phyloP scores from a whole-genome alignment of 2,797 vertebrate genomes.

The Buphagus erythrorhynchus region DNA sequence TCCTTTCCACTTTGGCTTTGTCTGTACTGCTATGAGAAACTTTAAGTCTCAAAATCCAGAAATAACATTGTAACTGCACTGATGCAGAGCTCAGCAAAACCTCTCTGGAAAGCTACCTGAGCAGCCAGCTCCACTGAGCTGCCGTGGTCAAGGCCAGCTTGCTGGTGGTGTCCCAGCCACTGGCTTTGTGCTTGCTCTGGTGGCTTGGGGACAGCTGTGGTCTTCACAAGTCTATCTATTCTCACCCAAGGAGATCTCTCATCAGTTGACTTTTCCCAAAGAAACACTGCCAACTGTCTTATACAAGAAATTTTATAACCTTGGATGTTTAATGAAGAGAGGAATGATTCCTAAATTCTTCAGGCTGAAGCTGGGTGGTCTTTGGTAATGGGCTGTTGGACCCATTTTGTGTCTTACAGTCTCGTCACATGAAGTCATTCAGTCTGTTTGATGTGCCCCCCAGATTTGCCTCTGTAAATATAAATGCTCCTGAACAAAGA shows the following conservation, averaged over 20 bases:
- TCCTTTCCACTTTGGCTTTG: neutral
- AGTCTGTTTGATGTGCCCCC: neutral
- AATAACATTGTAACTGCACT: neutral
- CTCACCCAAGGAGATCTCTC: neutral
- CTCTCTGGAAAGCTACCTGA: neutral
- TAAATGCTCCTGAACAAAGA: neutral
- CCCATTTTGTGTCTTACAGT: neutral
- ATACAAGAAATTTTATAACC: neutral
- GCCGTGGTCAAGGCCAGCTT: neutral
- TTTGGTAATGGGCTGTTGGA: neutral
- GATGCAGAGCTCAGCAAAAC: neutral
- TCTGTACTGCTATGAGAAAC: neutral
- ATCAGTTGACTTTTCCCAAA: neutral
- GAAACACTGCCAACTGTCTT: neutral
- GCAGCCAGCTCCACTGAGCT: neutral
- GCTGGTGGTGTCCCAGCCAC: neutral
- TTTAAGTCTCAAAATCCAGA: neutral
- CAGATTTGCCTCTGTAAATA: neutral
- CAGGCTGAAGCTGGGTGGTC: neutral
- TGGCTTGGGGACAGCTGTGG: neutral
- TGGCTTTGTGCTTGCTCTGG: neutral
- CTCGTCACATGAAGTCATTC: neutral
- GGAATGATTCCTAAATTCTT: neutral
- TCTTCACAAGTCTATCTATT: neutral
- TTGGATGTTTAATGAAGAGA: neutral